phyloP scores from a whole-genome alignment of 2,113 vertebrate species.

The Cairina moschata region DNA sequence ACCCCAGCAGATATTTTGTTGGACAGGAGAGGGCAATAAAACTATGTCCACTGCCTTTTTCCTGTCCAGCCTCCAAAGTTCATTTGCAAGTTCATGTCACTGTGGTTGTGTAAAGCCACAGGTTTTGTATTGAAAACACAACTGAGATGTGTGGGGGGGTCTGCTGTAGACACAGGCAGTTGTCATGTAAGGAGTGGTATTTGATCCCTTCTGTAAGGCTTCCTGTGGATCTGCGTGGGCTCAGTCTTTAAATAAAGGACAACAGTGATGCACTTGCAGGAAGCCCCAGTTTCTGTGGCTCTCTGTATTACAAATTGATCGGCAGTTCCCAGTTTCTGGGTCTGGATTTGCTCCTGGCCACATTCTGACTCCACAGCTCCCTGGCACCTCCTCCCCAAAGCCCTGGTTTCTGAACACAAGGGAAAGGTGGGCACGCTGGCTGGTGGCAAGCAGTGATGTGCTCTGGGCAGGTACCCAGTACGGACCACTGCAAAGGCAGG shows the following conservation, averaged over 20 bases:
- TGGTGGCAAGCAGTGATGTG: background rate
- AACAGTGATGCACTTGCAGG: fast-evolving
- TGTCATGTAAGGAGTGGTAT: background rate
- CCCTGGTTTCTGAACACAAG: background rate
- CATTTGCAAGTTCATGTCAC: background rate
- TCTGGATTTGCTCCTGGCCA: background rate
- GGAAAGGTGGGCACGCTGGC: background rate
- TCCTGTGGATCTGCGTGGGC: background rate
- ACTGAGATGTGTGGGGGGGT: background rate
- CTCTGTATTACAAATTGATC: background rate
- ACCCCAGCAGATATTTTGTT: background rate
- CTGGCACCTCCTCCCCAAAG: background rate
- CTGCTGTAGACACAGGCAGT: background rate
- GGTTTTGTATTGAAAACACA: background rate
- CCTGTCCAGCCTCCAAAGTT: background rate
- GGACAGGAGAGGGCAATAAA: slow-evolving; percentile 28
- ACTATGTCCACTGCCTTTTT: background rate
- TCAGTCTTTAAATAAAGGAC: fast-evolving
- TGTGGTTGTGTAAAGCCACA: background rate
- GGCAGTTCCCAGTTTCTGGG: background rate
- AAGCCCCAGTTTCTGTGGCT: background rate
- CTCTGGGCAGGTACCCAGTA: background rate
- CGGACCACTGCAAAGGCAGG: background rate
- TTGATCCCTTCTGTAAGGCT: background rate
- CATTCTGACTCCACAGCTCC: background rate